These are phyloP conservation scores for Mimumesa dahlbomi DNA, from an alignment of 2,888 invertebrate species.

Conservation along the genomic window DNA sequence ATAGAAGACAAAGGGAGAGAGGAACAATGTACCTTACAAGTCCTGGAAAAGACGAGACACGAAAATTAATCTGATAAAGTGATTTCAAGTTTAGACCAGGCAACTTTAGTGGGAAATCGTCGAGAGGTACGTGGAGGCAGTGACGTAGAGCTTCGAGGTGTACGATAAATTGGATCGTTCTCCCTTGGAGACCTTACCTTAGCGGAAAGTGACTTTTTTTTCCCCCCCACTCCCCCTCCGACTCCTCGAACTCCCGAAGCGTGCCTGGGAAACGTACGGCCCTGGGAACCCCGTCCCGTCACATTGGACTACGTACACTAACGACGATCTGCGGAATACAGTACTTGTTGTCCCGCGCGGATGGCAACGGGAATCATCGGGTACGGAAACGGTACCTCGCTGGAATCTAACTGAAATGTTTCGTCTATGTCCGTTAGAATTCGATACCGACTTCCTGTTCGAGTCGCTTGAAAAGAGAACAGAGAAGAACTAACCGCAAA, in stretches of 20 bases:
- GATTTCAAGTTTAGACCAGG: conserved; percentile 14
- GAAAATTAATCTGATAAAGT: conserved; percentile 24
- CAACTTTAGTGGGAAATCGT: conserved; percentile 32
- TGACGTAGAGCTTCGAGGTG: conserved; percentile 37
- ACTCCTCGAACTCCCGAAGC: conserved; percentile 30
- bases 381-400: conserved; percentile 16
- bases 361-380: conserved; percentile 19
- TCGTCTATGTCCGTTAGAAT: neutral
- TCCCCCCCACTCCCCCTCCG: neutral
- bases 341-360: conserved; percentile 21
- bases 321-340: conserved; percentile 25
- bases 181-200: conserved; percentile 55
- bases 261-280: conserved; percentile 63
- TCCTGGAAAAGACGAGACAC: too few species aligned
- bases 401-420: conserved; percentile 1
- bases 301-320: conserved; percentile 22
- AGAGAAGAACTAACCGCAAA: too few species aligned
- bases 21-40: too few species aligned
- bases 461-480: neutral
- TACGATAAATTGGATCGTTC: conserved; percentile 64
- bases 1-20: too few species aligned
- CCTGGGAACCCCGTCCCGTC: conserved; percentile 60
- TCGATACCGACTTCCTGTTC: neutral
- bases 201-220: conserved; percentile 41
- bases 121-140: conserved; percentile 39